These are phyloP conservation scores for Rhynchomys soricoides DNA, from an alignment of 2,113 vertebrate species.

Conservation along the genomic window DNA sequence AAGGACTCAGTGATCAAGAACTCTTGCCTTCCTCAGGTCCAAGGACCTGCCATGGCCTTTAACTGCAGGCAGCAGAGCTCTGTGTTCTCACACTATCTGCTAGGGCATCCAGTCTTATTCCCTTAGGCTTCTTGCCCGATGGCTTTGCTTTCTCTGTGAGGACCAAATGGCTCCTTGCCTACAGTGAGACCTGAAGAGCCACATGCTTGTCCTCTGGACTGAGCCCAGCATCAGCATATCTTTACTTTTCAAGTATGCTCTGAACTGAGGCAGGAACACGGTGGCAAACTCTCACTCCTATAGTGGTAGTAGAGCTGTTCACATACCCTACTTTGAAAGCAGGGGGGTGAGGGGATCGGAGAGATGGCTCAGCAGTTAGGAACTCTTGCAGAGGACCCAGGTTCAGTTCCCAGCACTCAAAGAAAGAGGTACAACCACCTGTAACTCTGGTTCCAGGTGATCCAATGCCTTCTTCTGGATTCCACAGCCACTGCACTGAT, in stretches of 20 bases:
- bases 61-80: neutral
- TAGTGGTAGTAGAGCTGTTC: neutral
- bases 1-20: neutral
- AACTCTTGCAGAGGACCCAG: neutral
- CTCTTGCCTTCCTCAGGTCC: neutral
- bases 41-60: too few relatives aligned
- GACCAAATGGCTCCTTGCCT: neutral
- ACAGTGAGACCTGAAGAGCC: neutral
- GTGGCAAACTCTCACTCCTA: neutral
- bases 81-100: accelerated
- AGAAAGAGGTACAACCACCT: neutral
- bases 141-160: neutral
- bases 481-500: neutral
- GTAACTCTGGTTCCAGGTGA: neutral
- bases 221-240: neutral
- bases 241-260: neutral
- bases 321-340: neutral
- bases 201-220: neutral
- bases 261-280: neutral
- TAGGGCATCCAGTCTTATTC: neutral
- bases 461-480: neutral
- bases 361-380: neutral
- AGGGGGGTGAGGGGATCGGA: neutral
- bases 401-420: neutral
- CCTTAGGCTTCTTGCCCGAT: neutral